Evolutionary conservation across 2,888 invertebrate genomes (phyloP).

Genomic region (Apodemia duryi): DNA sequence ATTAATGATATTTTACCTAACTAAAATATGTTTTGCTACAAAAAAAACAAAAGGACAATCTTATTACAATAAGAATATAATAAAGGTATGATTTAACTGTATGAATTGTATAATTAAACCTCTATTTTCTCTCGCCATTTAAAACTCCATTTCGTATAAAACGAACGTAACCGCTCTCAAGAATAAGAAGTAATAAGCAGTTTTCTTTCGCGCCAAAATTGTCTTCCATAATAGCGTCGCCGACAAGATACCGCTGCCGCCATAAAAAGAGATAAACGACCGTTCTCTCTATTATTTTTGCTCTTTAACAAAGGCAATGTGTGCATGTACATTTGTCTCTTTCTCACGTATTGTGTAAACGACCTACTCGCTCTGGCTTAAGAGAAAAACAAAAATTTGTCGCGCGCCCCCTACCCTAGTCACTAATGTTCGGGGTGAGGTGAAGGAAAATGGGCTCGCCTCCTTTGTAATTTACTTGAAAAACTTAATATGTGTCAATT

Average conservation of each 20-base stretch:
- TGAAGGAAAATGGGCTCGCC: slow-evolving; percentile 58
- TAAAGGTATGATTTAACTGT: slow-evolving; percentile 13
- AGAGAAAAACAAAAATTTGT: slow-evolving; percentile 75
- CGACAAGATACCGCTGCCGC: slow-evolving; percentile 72
- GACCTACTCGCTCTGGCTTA: slow-evolving; percentile 49
- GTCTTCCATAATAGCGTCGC: slow-evolving; percentile 76
- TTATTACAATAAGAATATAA: slow-evolving; percentile 7
- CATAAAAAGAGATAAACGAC: slow-evolving; percentile 80
- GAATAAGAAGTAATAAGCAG: slow-evolving; percentile 78
- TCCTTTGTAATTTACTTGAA: slow-evolving; percentile 71
- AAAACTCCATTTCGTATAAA: slow-evolving; percentile 35
- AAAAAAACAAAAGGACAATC: not conserved
- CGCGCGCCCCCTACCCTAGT: slow-evolving; percentile 56
- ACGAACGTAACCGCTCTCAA: slow-evolving; percentile 47
- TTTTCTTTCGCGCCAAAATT: slow-evolving; percentile 79
- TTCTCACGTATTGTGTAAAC: slow-evolving; percentile 41
- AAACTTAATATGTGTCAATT: slow-evolving; percentile 76
- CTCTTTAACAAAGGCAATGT: slow-evolving; percentile 76
- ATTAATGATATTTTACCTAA: no score
- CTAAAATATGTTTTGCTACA: not conserved
- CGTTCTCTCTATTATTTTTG: slow-evolving; percentile 78
- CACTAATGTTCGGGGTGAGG: slow-evolving; percentile 66
- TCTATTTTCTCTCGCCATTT: slow-evolving; percentile 25
- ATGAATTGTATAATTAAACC: slow-evolving; percentile 18
- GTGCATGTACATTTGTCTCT: slow-evolving; percentile 72